Percentiles rank a stretch among this genome's conserved stretches.
Evolutionary conservation across 53 echinoderm and acorn worm species (phyloP).

Genomic region (Paracentrotus lividus): DNA sequence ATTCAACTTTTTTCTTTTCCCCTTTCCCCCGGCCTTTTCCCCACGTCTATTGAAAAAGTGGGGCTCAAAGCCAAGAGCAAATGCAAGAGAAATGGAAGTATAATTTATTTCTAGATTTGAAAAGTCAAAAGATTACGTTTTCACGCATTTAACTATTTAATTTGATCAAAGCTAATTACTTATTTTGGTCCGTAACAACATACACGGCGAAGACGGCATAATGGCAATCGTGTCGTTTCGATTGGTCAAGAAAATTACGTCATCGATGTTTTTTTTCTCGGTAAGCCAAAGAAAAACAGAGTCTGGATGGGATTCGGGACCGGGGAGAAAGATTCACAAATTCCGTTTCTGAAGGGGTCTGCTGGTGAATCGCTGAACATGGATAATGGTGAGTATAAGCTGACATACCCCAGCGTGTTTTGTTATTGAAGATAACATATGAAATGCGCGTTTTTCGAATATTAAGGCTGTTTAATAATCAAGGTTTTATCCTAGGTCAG

Average conservation of each 20-base stretch:
- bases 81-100: too few species aligned
- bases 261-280: constrained; percentile 32
- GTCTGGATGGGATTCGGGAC: background rate
- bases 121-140: too few species aligned
- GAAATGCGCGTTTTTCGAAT: background rate
- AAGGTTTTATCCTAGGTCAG: background rate
- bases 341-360: background rate
- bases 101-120: too few species aligned
- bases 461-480: background rate
- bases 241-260: constrained; percentile 5
- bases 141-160: too few species aligned
- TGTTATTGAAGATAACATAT: background rate
- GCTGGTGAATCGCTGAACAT: background rate
- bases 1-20: too few species aligned
- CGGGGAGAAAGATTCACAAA: background rate
- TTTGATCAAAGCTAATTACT: background rate
- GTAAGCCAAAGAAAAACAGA: background rate
- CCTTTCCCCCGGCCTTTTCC: too few species aligned
- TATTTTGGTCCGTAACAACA: too few species aligned
- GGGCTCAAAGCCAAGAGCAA: too few species aligned
- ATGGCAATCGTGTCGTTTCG: background rate
- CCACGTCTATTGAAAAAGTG: too few species aligned
- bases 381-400: background rate
- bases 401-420: background rate
- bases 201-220: constrained; percentile 34